phyloP scores from a whole-genome alignment of 2,113 vertebrate genomes.

The Spermophilus dauricus region DNA sequence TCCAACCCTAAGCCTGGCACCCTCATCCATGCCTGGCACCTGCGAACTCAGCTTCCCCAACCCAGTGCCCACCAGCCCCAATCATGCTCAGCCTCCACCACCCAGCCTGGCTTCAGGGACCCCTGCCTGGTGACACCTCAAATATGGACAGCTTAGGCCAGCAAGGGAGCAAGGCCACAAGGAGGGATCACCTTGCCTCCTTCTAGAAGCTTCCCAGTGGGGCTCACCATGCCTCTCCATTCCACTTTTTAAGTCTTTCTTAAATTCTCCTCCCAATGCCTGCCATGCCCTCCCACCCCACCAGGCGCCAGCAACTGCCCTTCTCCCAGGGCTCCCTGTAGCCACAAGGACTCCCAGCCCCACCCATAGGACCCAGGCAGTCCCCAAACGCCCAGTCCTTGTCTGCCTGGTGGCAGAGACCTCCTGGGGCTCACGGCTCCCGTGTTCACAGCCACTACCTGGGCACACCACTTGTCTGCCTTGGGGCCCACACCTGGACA shows the following conservation, averaged over 20 bases:
- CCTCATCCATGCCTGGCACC: too few species aligned
- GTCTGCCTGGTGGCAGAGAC: background rate
- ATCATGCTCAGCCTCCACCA: background rate
- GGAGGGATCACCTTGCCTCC: rapidly evolving
- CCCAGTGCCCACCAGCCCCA: background rate
- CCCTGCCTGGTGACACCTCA: background rate
- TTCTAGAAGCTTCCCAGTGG: background rate
- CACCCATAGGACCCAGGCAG: rapidly evolving
- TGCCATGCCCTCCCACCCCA: rapidly evolving
- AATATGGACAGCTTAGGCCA: rapidly evolving
- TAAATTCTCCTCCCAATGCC: rapidly evolving
- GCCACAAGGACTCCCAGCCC: background rate
- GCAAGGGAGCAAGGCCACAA: background rate
- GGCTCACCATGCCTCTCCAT: background rate
- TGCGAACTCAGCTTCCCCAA: background rate
- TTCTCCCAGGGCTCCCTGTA: background rate
- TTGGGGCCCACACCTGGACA: constrained; percentile 46
- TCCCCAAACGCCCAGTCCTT: background rate
- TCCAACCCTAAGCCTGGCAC: background rate
- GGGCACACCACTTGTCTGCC: constrained; percentile 34
- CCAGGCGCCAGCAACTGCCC: background rate
- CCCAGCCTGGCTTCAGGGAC: background rate
- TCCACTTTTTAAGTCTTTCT: background rate
- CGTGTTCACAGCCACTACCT: background rate
- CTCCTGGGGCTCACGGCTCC: background rate